Percentiles rank a stretch among this genome's conserved stretches.
Evolutionary conservation across 2,888 invertebrate genomes (phyloP).

Genomic region (Caenorhabditis sp.): DNA sequence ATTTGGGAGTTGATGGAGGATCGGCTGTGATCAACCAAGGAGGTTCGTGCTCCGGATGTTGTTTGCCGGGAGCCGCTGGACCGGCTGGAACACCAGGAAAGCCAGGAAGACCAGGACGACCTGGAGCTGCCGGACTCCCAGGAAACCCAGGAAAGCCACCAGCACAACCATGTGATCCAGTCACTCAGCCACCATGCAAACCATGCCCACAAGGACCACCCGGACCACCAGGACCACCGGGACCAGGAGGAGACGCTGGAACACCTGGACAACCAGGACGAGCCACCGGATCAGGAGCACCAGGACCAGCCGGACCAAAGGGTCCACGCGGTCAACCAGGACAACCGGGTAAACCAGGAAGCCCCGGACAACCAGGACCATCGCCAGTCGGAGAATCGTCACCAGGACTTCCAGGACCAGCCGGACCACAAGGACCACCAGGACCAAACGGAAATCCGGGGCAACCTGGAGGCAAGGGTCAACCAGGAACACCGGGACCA

Average conservation of each 20-base stretch:
- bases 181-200: constrained; percentile 47
- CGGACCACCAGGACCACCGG: constrained; percentile 56
- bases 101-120: constrained; percentile 41
- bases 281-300: constrained; percentile 39
- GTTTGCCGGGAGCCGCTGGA: constrained; percentile 59
- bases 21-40: constrained; percentile 24
- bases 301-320: constrained; percentile 50
- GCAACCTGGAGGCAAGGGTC: constrained; percentile 44
- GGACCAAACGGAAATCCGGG: constrained; percentile 50
- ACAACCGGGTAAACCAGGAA: constrained; percentile 48
- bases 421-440: constrained; percentile 44
- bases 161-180: constrained; percentile 42
- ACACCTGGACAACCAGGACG: constrained; percentile 54
- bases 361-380: constrained; percentile 44
- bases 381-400: constrained; percentile 21
- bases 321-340: constrained; percentile 58
- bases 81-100: constrained; percentile 52
- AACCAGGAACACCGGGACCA: constrained; percentile 50
- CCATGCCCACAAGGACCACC: constrained; percentile 55
- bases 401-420: constrained; percentile 49
- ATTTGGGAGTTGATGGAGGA: constrained; percentile 29
- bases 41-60: constrained; percentile 53
- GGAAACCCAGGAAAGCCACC: constrained; percentile 52
- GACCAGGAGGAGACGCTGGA: constrained; percentile 49
- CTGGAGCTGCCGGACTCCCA: constrained; percentile 54